Base-by-base conservation (phyloP, 2,888 invertebrate genomes). In the Nesidiocoris tenuis region DNA sequence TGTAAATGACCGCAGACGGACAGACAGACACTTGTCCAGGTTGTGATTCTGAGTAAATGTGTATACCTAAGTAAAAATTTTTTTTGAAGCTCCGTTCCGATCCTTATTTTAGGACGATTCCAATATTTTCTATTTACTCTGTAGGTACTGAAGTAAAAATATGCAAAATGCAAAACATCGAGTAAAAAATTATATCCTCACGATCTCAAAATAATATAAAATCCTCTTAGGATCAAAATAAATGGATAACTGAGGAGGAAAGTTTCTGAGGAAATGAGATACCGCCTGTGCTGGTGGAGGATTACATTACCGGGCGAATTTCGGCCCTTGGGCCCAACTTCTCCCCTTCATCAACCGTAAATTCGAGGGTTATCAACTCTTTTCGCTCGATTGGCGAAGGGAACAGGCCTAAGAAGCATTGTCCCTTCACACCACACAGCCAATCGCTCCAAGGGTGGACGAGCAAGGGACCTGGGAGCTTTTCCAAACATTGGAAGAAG, bases 301-400 rank as follows among this genome's bases (percentile, higher is more conserved):
- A 39, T 39, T 39, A 39, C 39, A 39, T 39, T 39, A 39, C 39
- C 12, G 39, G 39, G 39, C 39, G 39, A 3, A 39, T 39, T 12
- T 39, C 39, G 39, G 39, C 39, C 39, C 39, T 39, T 39, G n/a
- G n/a, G n/a, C n/a, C n/a, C 39, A 39, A 12, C 3, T 3, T 39
- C 39, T 3, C 39, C 39, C 39, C 39, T 39, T 39, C 39, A 39
- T 39, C 39, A 39, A 39, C 25, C 65, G 65, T 65, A 24, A 65
- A 65, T 65, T 25, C 24, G 23, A 25, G 18, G 64, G 65, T 65
- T 65, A 65, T 65, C 65, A 65, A 65, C 65, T 65, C 65, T 24
- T 65, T 39, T 65, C 65, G 65, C 25, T 65, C 39, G 25, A 65
- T 65, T 65, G 65, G 25, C 65, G 65, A 18, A 12, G 16, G 24